These are phyloP conservation scores for Protodeltote pygarga DNA, from an alignment of 2,888 invertebrate species.

Conservation along the genomic window DNA sequence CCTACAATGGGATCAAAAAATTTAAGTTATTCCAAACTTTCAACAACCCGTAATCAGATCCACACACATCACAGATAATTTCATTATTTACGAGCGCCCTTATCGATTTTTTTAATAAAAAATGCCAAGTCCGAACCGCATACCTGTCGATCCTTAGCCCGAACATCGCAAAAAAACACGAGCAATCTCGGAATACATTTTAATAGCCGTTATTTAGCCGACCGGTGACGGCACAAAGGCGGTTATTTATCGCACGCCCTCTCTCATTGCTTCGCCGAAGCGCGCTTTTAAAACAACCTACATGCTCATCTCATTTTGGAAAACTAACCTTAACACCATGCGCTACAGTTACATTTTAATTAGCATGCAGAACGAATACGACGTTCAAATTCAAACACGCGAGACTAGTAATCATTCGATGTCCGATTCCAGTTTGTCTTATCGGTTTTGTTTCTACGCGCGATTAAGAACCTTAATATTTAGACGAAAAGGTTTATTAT, in stretches of 20 bases:
- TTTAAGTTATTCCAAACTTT: conserved; percentile 12
- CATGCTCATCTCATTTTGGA: conserved; percentile 51
- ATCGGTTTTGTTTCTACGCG: conserved; percentile 54
- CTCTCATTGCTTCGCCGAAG: conserved; percentile 83
- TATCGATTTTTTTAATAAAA: conserved; percentile 33
- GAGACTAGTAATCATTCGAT: conserved; percentile 84
- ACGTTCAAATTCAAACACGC: conserved; percentile 72
- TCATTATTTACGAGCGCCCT: conserved; percentile 39
- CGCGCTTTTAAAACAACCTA: conserved; percentile 75
- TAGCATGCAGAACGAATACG: conserved; percentile 62
- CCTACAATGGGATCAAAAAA: not conserved
- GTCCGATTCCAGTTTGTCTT: conserved; percentile 79
- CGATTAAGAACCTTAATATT: conserved; percentile 53
- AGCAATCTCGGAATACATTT: conserved; percentile 84
- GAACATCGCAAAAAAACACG: conserved; percentile 74
- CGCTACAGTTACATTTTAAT: conserved; percentile 67
- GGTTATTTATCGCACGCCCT: conserved; percentile 87
- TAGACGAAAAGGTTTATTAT: conserved; percentile 41
- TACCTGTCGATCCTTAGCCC: conserved; percentile 59
- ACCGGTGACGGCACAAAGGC: conserved; percentile 85
- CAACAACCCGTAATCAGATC: conserved; percentile 26
- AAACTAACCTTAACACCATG: conserved; percentile 63
- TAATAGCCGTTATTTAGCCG: conserved; percentile 84
- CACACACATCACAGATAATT: conserved; percentile 21
- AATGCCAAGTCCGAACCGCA: conserved; percentile 60